phyloP scores from a whole-genome alignment of 2,888 invertebrate genomes.

The Notocelia uddmanniana region DNA sequence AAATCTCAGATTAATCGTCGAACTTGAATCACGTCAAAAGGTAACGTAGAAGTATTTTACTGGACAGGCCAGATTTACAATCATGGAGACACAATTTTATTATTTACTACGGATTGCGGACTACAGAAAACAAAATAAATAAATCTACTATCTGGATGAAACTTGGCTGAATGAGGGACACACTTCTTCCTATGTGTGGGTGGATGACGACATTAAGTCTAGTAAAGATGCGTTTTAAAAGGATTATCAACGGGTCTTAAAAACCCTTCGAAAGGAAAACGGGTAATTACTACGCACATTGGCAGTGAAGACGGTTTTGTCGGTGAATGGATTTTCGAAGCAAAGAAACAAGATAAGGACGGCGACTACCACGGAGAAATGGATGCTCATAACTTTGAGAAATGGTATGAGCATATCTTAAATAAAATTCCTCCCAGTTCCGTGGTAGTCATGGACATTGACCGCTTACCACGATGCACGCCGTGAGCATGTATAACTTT shows the following conservation, averaged over 20 bases:
- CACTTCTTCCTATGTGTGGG: constrained; percentile 6
- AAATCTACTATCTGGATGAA: too few relatives aligned
- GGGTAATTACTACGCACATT: constrained; percentile 25
- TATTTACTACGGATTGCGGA: constrained; percentile 2
- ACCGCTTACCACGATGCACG: too few relatives aligned
- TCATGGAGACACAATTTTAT: too few relatives aligned
- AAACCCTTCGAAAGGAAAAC: too few relatives aligned
- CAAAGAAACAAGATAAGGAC: constrained; percentile 26
- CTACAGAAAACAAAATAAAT: too few relatives aligned
- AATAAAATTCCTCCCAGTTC: neutral
- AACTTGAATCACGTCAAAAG: constrained; percentile 24
- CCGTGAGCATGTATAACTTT: too few relatives aligned
- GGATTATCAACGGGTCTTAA: constrained; percentile 22
- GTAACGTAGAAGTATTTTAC: constrained; percentile 15
- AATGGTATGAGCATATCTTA: constrained; percentile 16
- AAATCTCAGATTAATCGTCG: too few relatives aligned
- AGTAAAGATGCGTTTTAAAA: constrained; percentile 5
- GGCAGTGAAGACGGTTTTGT: constrained; percentile 29
- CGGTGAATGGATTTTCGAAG: constrained; percentile 21
- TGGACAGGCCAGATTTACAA: constrained; percentile 21
- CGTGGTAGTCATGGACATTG: neutral
- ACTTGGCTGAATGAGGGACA: neutral
- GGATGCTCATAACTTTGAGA: constrained; percentile 27
- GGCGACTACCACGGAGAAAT: constrained; percentile 28
- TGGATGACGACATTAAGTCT: constrained; percentile 2